Percentiles rank a stretch among this genome's conserved stretches.
These are phyloP conservation scores for Pseudomugil gertrudae DNA, from an alignment of 2,797 vertebrate species.

Conservation along the genomic window DNA sequence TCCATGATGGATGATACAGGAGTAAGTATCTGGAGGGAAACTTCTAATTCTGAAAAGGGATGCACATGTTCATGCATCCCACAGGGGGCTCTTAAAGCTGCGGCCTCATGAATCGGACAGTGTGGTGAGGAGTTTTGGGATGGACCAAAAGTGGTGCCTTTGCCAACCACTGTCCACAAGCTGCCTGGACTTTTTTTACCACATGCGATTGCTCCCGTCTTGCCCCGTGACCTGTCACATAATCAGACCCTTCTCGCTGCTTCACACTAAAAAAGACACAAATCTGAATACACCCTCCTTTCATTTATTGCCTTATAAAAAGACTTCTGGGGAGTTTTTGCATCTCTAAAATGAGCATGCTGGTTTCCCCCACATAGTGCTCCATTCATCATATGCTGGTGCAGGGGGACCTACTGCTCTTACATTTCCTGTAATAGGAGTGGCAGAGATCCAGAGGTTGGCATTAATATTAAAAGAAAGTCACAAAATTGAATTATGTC, in stretches of 20 bases:
- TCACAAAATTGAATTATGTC: constrained; percentile 88
- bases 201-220: constrained; percentile 58
- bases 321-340: constrained; percentile 83
- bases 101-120: constrained; percentile 73
- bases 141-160: constrained; percentile 75
- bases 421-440: constrained; percentile 89
- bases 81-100: constrained; percentile 58
- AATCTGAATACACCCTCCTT: constrained; percentile 70
- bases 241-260: constrained; percentile 74
- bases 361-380: constrained; percentile 91
- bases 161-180: constrained; percentile 72
- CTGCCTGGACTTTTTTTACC: constrained; percentile 62
- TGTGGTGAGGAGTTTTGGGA: constrained; percentile 70
- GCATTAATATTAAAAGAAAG: constrained; percentile 84
- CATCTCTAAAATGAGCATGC: constrained; percentile 86
- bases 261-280: constrained; percentile 57
- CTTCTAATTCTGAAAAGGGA: constrained; percentile 74
- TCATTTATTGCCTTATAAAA: constrained; percentile 87
- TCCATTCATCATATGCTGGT: constrained; percentile 92
- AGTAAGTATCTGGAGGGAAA: constrained; percentile 72
- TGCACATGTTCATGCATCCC: constrained; percentile 66
- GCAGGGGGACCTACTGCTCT: constrained; percentile 85
- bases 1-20: constrained; percentile 75
- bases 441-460: constrained; percentile 88
- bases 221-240: constrained; percentile 60